Percentiles rank a stretch among this genome's conserved stretches.
phyloP scores from a whole-genome alignment of 1,140 invertebrate genomes.

The Triops cancriformis region DNA sequence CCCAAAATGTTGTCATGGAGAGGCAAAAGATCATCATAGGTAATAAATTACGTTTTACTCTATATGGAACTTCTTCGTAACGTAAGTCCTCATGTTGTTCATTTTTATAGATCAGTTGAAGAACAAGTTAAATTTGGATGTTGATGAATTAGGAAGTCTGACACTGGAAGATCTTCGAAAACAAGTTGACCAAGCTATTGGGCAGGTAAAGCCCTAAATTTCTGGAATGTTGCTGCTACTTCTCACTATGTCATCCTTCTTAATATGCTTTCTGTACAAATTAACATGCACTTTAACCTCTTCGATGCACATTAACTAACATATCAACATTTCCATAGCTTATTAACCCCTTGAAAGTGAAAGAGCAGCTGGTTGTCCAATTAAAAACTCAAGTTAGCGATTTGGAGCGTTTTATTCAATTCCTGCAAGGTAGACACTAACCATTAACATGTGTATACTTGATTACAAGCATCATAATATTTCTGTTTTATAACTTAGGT shows the following conservation, averaged over 20 bases:
- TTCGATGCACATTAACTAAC: background rate
- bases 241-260: background rate
- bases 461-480: background rate
- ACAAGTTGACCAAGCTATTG: slow-evolving; percentile 49
- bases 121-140: slow-evolving; percentile 48
- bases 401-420: slow-evolving; percentile 92
- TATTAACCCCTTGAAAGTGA: slow-evolving; percentile 88
- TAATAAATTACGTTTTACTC: slow-evolving; percentile 35
- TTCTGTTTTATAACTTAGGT: slow-evolving; percentile 21
- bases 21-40: slow-evolving; percentile 79
- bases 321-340: slow-evolving; percentile 52
- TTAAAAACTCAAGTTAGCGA: slow-evolving; percentile 94
- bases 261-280: background rate
- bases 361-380: slow-evolving; percentile 88
- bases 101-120: slow-evolving; percentile 43
- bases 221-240: background rate
- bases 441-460: background rate
- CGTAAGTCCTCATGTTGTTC: background rate
- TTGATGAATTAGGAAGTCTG: slow-evolving; percentile 48
- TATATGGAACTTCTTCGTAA: slow-evolving; percentile 7
- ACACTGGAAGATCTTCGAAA: slow-evolving; percentile 45
- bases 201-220: slow-evolving; percentile 40
- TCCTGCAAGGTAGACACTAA: slow-evolving; percentile 65
- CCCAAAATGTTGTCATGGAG: slow-evolving; percentile 71
- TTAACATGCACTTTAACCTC: background rate